Evolutionary conservation across 2,113 vertebrate species (phyloP).

Genomic region (Pituophis catenifer): DNA sequence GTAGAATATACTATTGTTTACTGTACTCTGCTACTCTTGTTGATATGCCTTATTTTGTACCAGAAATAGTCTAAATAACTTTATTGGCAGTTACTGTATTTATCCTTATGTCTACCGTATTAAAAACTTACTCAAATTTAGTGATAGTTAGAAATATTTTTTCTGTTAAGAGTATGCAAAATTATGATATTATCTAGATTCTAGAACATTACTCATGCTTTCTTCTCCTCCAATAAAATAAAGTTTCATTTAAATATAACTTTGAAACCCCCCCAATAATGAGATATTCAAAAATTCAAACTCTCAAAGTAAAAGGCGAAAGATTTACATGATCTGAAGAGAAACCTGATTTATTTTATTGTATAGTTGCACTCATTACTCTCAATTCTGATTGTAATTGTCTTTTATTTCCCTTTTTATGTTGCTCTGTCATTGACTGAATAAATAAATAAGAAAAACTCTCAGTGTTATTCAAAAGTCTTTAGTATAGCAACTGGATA

Average conservation of each 20-base stretch:
- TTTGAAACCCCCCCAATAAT: background rate
- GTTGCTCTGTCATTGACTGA: background rate
- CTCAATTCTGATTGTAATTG: background rate
- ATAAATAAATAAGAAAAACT: background rate
- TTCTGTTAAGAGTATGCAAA: background rate
- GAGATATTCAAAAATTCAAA: background rate
- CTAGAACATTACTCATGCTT: background rate
- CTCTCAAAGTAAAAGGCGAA: background rate
- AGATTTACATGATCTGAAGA: too few relatives aligned
- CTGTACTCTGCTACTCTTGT: background rate
- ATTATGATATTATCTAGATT: background rate
- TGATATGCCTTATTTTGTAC: background rate
- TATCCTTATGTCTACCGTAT: background rate
- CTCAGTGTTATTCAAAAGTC: background rate
- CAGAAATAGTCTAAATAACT: background rate
- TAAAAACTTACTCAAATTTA: background rate
- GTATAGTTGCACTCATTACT: background rate
- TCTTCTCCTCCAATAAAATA: background rate
- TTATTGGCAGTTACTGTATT: background rate
- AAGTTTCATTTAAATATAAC: background rate
- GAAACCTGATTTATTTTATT: background rate
- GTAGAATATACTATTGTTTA: background rate
- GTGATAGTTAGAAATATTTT: background rate
- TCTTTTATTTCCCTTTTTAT: background rate
- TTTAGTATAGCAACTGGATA: constrained; percentile 8